A percentile compares a stretch with the other conserved stretches of the same genome.
These are phyloP conservation scores for Propithecus perrieri DNA, from an alignment of 2,797 vertebrate genomes.

Conservation along the genomic window DNA sequence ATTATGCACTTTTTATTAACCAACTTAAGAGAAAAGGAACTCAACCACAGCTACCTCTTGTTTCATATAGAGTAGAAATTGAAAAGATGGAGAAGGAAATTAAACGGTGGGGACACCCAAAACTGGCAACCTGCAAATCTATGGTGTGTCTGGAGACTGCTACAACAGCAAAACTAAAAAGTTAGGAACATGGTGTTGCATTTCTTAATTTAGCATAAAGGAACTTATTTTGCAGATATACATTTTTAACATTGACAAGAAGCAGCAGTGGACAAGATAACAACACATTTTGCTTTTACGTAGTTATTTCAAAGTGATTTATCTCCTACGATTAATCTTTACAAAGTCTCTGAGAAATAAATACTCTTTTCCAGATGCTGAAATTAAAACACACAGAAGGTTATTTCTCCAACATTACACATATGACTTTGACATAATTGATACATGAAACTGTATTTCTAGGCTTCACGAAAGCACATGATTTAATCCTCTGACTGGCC, in stretches of 20 bases:
- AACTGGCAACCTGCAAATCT: neutral
- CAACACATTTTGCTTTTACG: neutral
- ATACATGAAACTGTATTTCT: conserved; percentile 36
- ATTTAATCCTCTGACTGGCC: neutral
- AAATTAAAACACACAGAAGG: neutral
- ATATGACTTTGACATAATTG: neutral
- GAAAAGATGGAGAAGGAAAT: neutral
- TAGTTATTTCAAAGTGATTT: conserved; percentile 14
- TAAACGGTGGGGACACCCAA: neutral
- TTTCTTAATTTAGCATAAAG: neutral
- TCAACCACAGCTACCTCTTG: neutral
- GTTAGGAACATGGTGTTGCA: fast-evolving
- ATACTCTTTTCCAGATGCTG: neutral
- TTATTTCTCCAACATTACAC: neutral
- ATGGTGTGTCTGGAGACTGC: neutral
- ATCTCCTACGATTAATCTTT: neutral
- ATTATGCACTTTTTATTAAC: neutral
- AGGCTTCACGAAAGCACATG: neutral
- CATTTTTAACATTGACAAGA: neutral
- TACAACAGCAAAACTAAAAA: neutral
- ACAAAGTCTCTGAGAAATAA: conserved; percentile 20
- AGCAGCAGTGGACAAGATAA: neutral
- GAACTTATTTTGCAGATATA: neutral
- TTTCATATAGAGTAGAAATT: conserved; percentile 39
- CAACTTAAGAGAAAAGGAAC: conserved; percentile 27